These are phyloP conservation scores for Dendroctonus ponderosae DNA, from an alignment of 1,140 invertebrate genomes.

Conservation along the genomic window DNA sequence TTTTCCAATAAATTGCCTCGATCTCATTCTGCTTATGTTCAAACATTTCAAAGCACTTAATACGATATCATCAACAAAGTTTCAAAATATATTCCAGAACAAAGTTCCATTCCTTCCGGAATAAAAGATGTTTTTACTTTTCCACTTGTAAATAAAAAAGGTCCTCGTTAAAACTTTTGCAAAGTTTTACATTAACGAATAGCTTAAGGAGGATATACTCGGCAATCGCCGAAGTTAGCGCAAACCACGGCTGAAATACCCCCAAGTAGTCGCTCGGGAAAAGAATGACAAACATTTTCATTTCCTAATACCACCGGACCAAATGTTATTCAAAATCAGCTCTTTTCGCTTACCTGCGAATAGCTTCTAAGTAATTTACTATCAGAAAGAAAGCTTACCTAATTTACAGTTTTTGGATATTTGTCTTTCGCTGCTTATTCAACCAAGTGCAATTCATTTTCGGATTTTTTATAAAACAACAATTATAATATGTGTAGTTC, in stretches of 20 bases:
- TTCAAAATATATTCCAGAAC: slow-evolving; percentile 17
- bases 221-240: slow-evolving; percentile 19
- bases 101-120: slow-evolving; percentile 12
- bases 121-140: slow-evolving; percentile 24
- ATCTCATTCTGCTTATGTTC: no score
- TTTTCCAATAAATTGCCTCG: no score
- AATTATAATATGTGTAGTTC: no score
- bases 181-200: slow-evolving; percentile 30
- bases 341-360: no score
- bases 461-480: no score
- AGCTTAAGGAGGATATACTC: slow-evolving; percentile 25
- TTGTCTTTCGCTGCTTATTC: no score
- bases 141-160: slow-evolving; percentile 25
- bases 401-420: no score
- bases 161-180: slow-evolving; percentile 25
- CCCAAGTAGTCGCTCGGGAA: slow-evolving; percentile 18
- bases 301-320: slow-evolving; percentile 5
- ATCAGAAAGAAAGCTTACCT: no score
- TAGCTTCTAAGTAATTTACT: no score
- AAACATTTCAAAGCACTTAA: slow-evolving; percentile 7
- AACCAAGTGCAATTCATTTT: no score
- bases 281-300: slow-evolving; percentile 25
- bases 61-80: slow-evolving; percentile 11
- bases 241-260: slow-evolving; percentile 18
- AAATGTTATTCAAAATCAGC: no score